Percentiles rank a stretch among this genome's conserved stretches.
Conservation (phyloP, 2,888 invertebrate genomes). For the Pammene fasciana region DNA sequence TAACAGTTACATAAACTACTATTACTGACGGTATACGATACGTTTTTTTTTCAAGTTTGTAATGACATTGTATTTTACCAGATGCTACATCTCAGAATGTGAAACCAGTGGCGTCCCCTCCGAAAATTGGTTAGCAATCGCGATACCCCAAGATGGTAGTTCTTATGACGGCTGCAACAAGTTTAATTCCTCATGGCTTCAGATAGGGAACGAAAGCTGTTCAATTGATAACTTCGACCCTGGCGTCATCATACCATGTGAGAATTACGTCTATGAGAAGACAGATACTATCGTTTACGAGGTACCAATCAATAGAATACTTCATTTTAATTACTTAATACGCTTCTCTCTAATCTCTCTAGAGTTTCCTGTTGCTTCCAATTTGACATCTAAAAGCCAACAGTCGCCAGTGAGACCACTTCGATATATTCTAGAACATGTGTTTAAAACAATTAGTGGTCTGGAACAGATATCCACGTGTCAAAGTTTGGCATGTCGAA, state of each 20-base stretch:
- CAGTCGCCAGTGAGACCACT: too few relatives aligned
- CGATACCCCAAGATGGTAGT: conserved; percentile 65
- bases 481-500: too few relatives aligned
- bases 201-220: conserved; percentile 45
- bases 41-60: too few relatives aligned
- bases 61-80: conserved; percentile 41
- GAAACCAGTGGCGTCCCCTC: conserved; percentile 59
- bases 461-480: too few relatives aligned
- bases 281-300: conserved; percentile 54
- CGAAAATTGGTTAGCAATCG: conserved; percentile 73
- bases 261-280: conserved; percentile 53
- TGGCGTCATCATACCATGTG: conserved; percentile 44
- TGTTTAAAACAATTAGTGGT: too few relatives aligned
- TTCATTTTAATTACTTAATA: too few relatives aligned
- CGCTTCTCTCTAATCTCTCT: too few relatives aligned
- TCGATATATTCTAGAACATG: too few relatives aligned
- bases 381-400: too few relatives aligned
- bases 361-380: too few relatives aligned
- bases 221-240: conserved; percentile 50
- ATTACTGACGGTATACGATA: too few relatives aligned
- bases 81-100: conserved; percentile 65
- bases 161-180: conserved; percentile 74
- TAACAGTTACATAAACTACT: too few relatives aligned
- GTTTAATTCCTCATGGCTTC: conserved; percentile 50
- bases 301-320: conserved; percentile 42